Conservation (phyloP, 2,113 vertebrate genomes). For the Strix uralensis region DNA sequence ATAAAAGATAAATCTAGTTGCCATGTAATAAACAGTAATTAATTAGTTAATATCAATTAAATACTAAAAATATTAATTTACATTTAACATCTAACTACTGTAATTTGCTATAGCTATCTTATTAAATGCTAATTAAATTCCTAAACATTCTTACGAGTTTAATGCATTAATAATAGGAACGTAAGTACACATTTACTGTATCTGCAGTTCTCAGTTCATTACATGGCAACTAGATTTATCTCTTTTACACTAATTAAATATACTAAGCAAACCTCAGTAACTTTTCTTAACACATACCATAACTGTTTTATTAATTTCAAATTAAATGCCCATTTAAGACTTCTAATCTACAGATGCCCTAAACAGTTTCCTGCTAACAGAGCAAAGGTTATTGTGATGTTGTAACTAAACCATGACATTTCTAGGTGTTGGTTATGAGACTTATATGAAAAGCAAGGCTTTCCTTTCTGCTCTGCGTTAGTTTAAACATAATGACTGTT, state of each 20-base stretch:
- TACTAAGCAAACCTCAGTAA: constrained; percentile 83
- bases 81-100: constrained; percentile 77
- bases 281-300: constrained; percentile 82
- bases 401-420: constrained; percentile 49
- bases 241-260: constrained; percentile 83
- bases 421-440: constrained; percentile 3
- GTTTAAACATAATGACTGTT: constrained; percentile 1
- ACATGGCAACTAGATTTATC: constrained; percentile 81
- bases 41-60: constrained; percentile 85
- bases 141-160: constrained; percentile 85
- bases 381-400: constrained; percentile 61
- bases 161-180: constrained; percentile 83
- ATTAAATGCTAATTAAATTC: constrained; percentile 87
- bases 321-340: constrained; percentile 79
- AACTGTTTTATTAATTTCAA: constrained; percentile 83
- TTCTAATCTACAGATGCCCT: constrained; percentile 76
- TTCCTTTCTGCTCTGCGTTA: not conserved
- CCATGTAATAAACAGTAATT: constrained; percentile 81
- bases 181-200: constrained; percentile 85
- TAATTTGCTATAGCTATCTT: constrained; percentile 83
- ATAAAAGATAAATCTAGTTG: constrained; percentile 80
- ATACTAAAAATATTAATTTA: constrained; percentile 87
- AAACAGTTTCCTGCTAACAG: constrained; percentile 66
- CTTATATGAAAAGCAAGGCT: not conserved
- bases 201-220: constrained; percentile 83